Base-by-base conservation (phyloP, 2,888 invertebrate genomes). In the Trileptium ribeirensis region DNA sequence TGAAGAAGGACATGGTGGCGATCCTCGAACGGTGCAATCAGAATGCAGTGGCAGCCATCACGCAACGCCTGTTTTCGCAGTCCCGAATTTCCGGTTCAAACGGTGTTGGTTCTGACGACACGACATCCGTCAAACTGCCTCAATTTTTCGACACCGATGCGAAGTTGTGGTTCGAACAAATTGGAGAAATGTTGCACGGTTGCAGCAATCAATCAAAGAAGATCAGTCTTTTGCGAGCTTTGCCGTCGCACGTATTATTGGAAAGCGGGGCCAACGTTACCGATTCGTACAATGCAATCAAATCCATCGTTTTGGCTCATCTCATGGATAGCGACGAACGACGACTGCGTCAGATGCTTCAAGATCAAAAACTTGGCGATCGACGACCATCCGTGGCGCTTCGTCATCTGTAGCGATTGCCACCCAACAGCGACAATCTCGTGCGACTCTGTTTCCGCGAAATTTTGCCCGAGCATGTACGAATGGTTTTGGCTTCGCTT, bases 401-500 rank as follows among this genome's bases (percentile, higher is more conserved):
- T 33, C 31, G 70, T 15, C 70, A 70, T n/a, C 70, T 70, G 15
- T n/a, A 70, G n/a, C 70, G 70, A 8, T n/a, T 70, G 31, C 8
- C 70, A 29, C 70, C 70, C 70, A 36, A 36, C 31, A 70, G 36
- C 70, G 70, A 70, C 15, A 29, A 31, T 19, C 70, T 70, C 8
- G 36, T 70, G 36, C 70, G 70, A 36, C 36, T 70, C 15, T n/a
- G 70, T 33, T 70, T 70, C n/a, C 70, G 3, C 31, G 70, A 70
- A 70, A 70, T 70, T 70, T 33, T 70, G 70, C 70, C 70, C n/a
- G 70, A 70, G 36, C 19, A 8, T 19, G 70, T 70, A 31, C 70
- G 70, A 70, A 70, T 70, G 31, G 70, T 70, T 8, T n/a, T 70
- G 31, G 70, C 70, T 33, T 70, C 70, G n/a, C 70, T 70, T 15